Evolutionary conservation across 2,797 vertebrate species (phyloP).

Genomic region (Pangasius sanitwongsei): DNA sequence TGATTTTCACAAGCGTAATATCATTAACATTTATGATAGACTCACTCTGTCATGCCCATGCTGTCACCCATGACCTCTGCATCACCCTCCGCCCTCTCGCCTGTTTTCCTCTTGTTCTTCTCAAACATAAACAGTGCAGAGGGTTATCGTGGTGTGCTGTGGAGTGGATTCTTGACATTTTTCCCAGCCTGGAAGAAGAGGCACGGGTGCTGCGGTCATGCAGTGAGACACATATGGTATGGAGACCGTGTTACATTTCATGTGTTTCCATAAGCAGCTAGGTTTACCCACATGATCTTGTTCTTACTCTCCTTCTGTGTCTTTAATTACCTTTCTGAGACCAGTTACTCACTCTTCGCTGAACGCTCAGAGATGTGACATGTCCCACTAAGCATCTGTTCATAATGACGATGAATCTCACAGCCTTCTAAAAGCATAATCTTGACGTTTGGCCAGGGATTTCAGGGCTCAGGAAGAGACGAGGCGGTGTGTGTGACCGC

Average conservation of each 20-base stretch:
- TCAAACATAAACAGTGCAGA: conserved; percentile 49
- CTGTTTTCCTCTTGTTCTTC: conserved; percentile 50
- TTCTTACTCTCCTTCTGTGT: neutral
- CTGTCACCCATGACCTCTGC: conserved; percentile 20
- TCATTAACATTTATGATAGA: neutral
- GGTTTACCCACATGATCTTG: neutral
- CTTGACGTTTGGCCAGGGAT: conserved; percentile 36
- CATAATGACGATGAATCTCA: conserved; percentile 23
- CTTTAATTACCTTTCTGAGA: conserved; percentile 6
- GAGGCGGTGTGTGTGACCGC: conserved; percentile 45
- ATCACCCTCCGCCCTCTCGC: conserved; percentile 15
- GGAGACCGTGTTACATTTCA: neutral
- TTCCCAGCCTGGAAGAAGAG: conserved; percentile 53
- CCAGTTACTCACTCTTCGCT: neutral
- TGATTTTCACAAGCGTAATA: neutral
- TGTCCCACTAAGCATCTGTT: conserved; percentile 19
- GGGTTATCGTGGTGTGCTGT: conserved; percentile 52
- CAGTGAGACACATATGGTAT: conserved; percentile 39
- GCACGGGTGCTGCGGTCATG: conserved; percentile 48
- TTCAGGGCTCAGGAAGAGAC: conserved; percentile 32
- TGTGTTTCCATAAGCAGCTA: conserved; percentile 10
- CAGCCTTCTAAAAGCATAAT: conserved; percentile 31
- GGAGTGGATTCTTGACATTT: conserved; percentile 55
- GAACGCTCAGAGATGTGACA: conserved; percentile 15
- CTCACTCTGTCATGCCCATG: conserved; percentile 21